These are phyloP conservation scores for Andrena chrysosceles DNA, from an alignment of 2,888 invertebrate genomes.

Conservation along the genomic window DNA sequence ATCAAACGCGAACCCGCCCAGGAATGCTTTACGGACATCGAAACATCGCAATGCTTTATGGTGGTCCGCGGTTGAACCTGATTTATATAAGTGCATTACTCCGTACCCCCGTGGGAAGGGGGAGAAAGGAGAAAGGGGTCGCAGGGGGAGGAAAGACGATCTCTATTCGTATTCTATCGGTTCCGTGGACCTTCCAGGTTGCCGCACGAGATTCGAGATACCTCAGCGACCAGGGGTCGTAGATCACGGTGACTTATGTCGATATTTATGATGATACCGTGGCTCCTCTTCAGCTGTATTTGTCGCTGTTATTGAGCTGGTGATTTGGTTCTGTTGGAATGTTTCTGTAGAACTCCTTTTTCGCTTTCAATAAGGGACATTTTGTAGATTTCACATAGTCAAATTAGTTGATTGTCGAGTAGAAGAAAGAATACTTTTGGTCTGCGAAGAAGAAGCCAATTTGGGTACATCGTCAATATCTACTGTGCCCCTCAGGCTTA, in stretches of 20 bases:
- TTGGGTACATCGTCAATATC: no score
- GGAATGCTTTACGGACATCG: slow-evolving; percentile 85
- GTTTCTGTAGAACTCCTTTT: neutral
- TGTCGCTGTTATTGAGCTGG: slow-evolving; percentile 13
- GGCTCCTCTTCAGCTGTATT: slow-evolving; percentile 14
- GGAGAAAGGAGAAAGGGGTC: slow-evolving; percentile 59
- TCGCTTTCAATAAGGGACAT: neutral
- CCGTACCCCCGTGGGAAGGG: slow-evolving; percentile 72
- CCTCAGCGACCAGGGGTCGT: slow-evolving; percentile 29
- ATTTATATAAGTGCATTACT: slow-evolving; percentile 85
- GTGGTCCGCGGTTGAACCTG: slow-evolving; percentile 85
- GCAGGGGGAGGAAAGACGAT: slow-evolving; percentile 27
- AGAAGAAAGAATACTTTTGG: neutral
- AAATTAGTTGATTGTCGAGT: neutral
- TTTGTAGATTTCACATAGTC: neutral
- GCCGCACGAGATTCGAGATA: slow-evolving; percentile 59
- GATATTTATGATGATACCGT: slow-evolving; percentile 43
- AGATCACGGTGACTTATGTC: slow-evolving; percentile 46
- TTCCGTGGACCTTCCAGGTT: slow-evolving; percentile 53
- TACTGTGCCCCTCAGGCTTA: no score
- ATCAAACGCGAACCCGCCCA: slow-evolving; percentile 84
- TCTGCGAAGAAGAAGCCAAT: no score
- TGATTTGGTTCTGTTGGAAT: neutral
- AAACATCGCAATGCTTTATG: slow-evolving; percentile 85
- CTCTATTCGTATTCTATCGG: slow-evolving; percentile 69